Evolutionary conservation across 2,113 vertebrate species (phyloP).

Genomic region (Podarcis raffonei): DNA sequence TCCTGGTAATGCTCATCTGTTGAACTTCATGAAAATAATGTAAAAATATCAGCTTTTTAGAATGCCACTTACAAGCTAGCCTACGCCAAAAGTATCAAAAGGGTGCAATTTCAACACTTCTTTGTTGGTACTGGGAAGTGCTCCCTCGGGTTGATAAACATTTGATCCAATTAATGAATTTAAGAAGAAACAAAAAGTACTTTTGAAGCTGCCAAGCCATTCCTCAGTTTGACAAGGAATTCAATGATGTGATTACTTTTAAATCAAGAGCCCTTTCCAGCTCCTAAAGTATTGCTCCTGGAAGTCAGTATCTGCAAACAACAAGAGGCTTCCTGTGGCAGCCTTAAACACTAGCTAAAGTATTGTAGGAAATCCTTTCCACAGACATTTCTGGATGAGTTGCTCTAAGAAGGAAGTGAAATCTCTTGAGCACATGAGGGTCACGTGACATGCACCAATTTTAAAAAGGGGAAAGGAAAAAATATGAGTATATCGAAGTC

Average conservation of each 20-base stretch:
- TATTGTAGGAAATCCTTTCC: background rate
- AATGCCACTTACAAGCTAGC: background rate
- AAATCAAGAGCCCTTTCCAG: background rate
- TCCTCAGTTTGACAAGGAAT: background rate
- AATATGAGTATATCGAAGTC: background rate
- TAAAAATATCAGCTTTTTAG: background rate
- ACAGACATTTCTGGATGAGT: background rate
- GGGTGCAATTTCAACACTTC: background rate
- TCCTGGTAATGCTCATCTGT: background rate
- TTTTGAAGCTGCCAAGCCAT: background rate
- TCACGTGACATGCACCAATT: background rate
- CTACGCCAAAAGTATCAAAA: background rate
- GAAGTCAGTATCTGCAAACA: background rate
- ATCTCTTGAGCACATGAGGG: background rate
- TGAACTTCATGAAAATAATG: background rate
- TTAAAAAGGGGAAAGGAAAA: background rate
- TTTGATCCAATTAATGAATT: constrained; percentile 5
- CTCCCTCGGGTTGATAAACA: background rate
- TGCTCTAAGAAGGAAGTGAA: background rate
- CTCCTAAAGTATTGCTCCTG: background rate
- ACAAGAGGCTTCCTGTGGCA: background rate
- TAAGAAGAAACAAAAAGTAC: background rate
- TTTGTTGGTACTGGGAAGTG: background rate
- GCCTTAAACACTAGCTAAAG: too few relatives aligned
- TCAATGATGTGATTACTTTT: background rate